Evolutionary conservation across 2,113 vertebrate genomes (phyloP).

Genomic region (Notothenia rossii): DNA sequence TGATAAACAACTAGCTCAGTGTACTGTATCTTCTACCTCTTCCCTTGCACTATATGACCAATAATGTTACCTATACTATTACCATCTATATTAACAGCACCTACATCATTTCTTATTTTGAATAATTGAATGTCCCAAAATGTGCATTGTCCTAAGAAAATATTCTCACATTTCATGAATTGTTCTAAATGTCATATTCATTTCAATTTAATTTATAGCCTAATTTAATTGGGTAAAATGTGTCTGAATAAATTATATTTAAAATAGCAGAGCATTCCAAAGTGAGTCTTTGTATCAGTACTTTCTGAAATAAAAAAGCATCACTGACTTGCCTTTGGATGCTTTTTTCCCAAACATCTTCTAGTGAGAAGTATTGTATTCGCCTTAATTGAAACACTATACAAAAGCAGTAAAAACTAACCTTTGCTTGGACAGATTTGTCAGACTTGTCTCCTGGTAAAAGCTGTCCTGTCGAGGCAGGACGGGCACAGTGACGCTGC

Average conservation of each 20-base stretch:
- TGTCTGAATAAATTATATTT: not conserved
- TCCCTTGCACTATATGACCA: not conserved
- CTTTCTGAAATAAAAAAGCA: conserved; percentile 2
- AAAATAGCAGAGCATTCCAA: not conserved
- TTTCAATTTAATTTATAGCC: not conserved
- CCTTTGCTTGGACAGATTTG: conserved; percentile 46
- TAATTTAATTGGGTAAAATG: not conserved
- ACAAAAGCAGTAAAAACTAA: conserved; percentile 22
- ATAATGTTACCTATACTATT: not conserved
- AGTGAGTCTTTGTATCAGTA: not conserved
- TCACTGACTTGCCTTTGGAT: not conserved
- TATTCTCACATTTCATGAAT: not conserved
- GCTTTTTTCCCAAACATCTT: not conserved
- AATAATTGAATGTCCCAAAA: not conserved
- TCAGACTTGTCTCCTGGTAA: conserved; percentile 24
- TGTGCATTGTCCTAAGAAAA: not conserved
- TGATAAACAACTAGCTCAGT: not conserved
- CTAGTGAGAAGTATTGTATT: not conserved
- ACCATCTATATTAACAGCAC: too few species aligned
- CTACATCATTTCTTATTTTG: too few species aligned
- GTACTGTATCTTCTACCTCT: not conserved
- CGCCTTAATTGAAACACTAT: not conserved
- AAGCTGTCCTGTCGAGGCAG: conserved; percentile 61
- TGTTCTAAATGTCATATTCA: not conserved
- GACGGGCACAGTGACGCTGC: conserved; percentile 39